These are phyloP conservation scores for Pogonophryne albipinna DNA, from an alignment of 2,797 vertebrate species.

Conservation along the genomic window DNA sequence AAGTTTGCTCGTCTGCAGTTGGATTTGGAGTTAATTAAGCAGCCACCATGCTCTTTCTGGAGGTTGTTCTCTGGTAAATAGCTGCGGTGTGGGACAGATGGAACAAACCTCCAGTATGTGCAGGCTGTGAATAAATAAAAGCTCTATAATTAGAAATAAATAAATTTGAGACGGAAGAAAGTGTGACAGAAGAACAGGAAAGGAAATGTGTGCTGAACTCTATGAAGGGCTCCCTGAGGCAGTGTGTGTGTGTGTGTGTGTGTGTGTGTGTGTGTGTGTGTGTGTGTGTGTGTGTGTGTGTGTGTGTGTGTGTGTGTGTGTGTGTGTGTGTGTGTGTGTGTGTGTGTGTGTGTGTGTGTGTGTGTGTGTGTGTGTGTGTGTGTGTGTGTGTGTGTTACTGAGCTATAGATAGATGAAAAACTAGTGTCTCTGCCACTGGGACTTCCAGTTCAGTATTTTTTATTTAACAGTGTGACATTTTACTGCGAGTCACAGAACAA, in stretches of 20 bases:
- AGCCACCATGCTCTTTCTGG: not conserved
- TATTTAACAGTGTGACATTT: constrained; percentile 59
- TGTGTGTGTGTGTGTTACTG: not conserved
- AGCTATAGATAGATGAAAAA: constrained; percentile 24
- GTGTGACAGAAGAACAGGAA: constrained; percentile 11
- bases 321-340: constrained; percentile 4
- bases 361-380: not conserved
- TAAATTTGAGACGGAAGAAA: constrained; percentile 12
- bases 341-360: not conserved
- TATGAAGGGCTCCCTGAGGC: constrained; percentile 9
- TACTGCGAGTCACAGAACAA: constrained; percentile 37
- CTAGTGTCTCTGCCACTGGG: constrained; percentile 29
- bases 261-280: too few relatives aligned
- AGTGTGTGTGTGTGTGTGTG: not conserved
- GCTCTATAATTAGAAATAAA: constrained; percentile 26
- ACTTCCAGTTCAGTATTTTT: constrained; percentile 64
- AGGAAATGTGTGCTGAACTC: constrained; percentile 20
- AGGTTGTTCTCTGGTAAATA: constrained; percentile 22
- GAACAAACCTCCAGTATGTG: constrained; percentile 22
- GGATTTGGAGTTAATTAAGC: not conserved
- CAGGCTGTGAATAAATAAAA: constrained; percentile 23
- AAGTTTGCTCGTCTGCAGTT: not conserved
- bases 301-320: not conserved
- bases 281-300: not conserved
- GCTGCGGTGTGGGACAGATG: constrained; percentile 15